Evolutionary conservation across 2,113 vertebrate genomes (phyloP).

Genomic region (Ceyx melanurus): DNA sequence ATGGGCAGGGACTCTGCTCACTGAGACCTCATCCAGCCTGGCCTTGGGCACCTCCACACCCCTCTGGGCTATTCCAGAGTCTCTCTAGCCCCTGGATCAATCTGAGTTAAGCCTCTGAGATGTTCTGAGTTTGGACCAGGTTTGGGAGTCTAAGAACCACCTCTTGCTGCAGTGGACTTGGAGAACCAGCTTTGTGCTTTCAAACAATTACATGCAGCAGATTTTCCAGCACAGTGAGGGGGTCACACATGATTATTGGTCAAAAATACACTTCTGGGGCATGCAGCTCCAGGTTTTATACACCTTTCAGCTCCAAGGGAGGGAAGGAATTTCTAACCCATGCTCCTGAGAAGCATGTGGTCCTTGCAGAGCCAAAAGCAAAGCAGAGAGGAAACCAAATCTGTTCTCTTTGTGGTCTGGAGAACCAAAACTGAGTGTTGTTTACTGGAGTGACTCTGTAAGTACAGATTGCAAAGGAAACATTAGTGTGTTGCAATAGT

Average conservation of each 20-base stretch:
- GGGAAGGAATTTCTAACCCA: neutral
- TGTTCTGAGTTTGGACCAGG: neutral
- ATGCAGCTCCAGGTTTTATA: neutral
- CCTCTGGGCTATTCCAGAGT: no score
- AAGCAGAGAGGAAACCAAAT: neutral
- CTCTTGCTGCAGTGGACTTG: rapidly evolving
- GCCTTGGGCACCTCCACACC: no score
- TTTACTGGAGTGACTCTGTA: neutral
- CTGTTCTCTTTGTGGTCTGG: neutral
- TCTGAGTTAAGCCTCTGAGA: neutral
- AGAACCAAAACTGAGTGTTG: neutral
- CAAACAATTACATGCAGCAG: neutral
- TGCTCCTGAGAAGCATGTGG: rapidly evolving
- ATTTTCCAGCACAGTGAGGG: rapidly evolving
- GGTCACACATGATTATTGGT: neutral
- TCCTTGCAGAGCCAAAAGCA: neutral
- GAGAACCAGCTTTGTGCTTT: rapidly evolving
- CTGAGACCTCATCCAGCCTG: no score
- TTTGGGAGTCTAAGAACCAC: no score
- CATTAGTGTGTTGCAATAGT: constrained; percentile 32
- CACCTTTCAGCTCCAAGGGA: rapidly evolving
- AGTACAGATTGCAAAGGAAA: constrained; percentile 12
- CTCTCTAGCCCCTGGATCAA: no score
- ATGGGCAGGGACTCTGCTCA: no score
- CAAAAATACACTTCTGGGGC: neutral